Conservation (phyloP, 2,888 invertebrate species). For the Thera britannica region DNA sequence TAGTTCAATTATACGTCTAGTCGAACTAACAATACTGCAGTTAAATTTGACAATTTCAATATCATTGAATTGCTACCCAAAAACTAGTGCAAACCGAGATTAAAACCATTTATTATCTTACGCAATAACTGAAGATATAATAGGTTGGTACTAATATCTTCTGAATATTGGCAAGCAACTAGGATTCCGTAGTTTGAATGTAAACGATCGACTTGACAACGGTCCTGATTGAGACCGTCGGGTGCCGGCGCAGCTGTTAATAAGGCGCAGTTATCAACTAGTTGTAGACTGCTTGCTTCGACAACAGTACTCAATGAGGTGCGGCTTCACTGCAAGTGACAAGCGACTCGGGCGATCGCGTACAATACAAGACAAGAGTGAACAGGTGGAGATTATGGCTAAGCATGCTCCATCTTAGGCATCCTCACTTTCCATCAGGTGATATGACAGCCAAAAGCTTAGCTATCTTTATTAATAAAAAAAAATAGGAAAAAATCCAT, state of each 20-base stretch:
- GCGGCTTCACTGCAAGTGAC: conserved; percentile 39
- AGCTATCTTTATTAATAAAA: no score
- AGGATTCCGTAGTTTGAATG: conserved; percentile 28
- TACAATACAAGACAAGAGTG: not conserved
- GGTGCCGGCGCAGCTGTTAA: conserved; percentile 72
- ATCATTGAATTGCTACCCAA: not conserved
- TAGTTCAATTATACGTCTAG: no score
- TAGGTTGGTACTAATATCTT: not conserved
- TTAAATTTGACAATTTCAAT: not conserved
- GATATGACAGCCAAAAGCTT: no score
- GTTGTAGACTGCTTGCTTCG: conserved; percentile 67
- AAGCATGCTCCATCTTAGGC: no score
- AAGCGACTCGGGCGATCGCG: not conserved
- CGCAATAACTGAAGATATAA: not conserved
- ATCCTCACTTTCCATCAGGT: no score
- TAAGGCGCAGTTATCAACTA: conserved; percentile 70
- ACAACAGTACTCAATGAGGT: conserved; percentile 47
- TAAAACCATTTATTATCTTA: conserved; percentile 1
- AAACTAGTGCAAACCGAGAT: not conserved
- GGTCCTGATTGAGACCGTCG: conserved; percentile 48
- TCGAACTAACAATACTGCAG: not conserved
- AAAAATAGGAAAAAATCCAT: no score
- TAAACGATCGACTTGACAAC: conserved; percentile 29
- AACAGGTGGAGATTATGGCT: no score
- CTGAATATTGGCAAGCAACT: conserved; percentile 27